Base-by-base conservation (phyloP, 2,888 invertebrate species). In the Deroplatys truncata region DNA sequence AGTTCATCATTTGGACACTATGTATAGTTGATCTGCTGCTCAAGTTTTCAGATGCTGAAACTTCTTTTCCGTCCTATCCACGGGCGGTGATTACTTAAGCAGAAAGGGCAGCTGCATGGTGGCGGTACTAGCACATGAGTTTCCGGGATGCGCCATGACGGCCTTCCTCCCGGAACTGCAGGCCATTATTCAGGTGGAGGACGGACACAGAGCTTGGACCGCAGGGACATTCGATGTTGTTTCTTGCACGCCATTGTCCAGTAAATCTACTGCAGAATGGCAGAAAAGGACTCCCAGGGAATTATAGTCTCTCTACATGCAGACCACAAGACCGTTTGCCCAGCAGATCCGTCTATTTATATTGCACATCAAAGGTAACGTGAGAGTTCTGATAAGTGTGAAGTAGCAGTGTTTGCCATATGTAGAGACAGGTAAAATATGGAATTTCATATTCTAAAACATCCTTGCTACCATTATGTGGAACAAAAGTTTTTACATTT, bases 241-340 rank as follows among this genome's bases (percentile, higher is more conserved):
- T 49, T 82, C 29, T 43, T 87, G 87, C 87, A 87, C 87, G 87
- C 87, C 82, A 87, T 87, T 87, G 87, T 82, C 35, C 56, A 87
- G 35, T 87, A 87, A 87, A 87, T 87, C 87, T 87, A 83, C n/a
- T 28, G 35, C 13, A 7, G 20, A 72, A 25, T 72, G 56, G 56
- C 56, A 25, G 25, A 85, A 20, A 28, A 49, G 56, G 86, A 43
- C 20, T 29, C 28, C 29, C 1, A 8, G 29, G 35, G 83, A 87
- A 83, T 82, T 83, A 82, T 87, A 43, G 83, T 83, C 28, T 82
- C n/a, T 28, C 87, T 83, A 35, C 87, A 87, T 87, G 87, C 82
- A 83, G 56, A 72, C 56, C 56, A 20, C 25, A 72, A 72, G 56
- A 72, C 43, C 13, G 43, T 43, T 25, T 72, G 56, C 7, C 2